These are phyloP conservation scores for pig (Sus scrofa) DNA, from an alignment of 2,113 vertebrate genomes.

Conservation along the genomic window T2T-Sscrofa CM000824.6:38591001-38591500, in stretches of 20 bases:
- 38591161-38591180: constrained; percentile 29
- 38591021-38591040: constrained; percentile 47
- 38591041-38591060: constrained; percentile 36
- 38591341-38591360: no score
- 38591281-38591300: neutral
- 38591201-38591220: constrained; percentile 71
- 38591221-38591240: constrained; percentile 71
- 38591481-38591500: constrained; percentile 65
- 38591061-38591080: constrained; percentile 40
- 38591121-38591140: neutral
- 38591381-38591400: constrained; percentile 30
- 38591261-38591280: constrained; percentile 60
- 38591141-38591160: neutral
- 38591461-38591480: constrained; percentile 68
- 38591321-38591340: neutral
- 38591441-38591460: constrained; percentile 51
- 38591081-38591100: constrained; percentile 3
- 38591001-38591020: neutral
- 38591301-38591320: neutral
- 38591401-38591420: constrained; percentile 61
- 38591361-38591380: neutral
- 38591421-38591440: constrained; percentile 56
- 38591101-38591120: neutral
- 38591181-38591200: constrained; percentile 53
- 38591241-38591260: constrained; percentile 77